Conservation (phyloP, 2,113 vertebrate genomes). For the Atractosteus spatula region DNA sequence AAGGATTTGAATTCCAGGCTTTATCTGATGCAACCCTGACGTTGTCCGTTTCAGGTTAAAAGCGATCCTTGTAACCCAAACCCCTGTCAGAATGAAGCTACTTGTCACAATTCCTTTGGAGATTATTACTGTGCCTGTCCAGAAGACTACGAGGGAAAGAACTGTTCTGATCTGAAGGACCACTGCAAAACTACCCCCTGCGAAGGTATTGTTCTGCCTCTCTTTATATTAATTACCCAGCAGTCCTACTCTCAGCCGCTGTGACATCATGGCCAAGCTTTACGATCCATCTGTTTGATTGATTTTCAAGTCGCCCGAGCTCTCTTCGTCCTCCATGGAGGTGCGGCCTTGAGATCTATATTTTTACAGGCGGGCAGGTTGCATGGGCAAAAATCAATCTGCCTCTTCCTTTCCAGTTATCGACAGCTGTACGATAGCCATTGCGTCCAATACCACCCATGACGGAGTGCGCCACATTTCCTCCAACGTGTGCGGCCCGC, state of each 20-base stretch:
- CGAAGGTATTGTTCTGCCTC: slow-evolving; percentile 63
- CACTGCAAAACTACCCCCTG: slow-evolving; percentile 86
- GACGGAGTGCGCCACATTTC: slow-evolving; percentile 71
- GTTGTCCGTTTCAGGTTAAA: slow-evolving; percentile 62
- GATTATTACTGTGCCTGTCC: slow-evolving; percentile 89
- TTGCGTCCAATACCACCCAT: slow-evolving; percentile 69
- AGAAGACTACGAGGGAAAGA: slow-evolving; percentile 84
- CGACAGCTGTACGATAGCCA: slow-evolving; percentile 87
- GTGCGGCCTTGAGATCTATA: no score
- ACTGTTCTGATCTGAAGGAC: slow-evolving; percentile 85
- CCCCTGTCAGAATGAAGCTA: slow-evolving; percentile 84
- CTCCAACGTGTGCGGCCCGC: slow-evolving; percentile 86
- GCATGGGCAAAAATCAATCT: no score
- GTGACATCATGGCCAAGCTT: no score
- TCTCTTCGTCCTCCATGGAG: no score
- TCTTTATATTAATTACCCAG: no score
- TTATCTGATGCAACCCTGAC: slow-evolving; percentile 11
- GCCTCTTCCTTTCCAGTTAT: slow-evolving; percentile 67
- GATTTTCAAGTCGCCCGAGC: no score
- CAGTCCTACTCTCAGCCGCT: no score
- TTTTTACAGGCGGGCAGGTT: no score
- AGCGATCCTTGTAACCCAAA: slow-evolving; percentile 79
- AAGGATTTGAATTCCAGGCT: slow-evolving; percentile 1
- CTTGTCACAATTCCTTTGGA: slow-evolving; percentile 73
- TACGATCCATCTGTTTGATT: no score